Conservation (phyloP, 37 sponge, comb jelly and placozoan species). For the Crambe crambe region DNA sequence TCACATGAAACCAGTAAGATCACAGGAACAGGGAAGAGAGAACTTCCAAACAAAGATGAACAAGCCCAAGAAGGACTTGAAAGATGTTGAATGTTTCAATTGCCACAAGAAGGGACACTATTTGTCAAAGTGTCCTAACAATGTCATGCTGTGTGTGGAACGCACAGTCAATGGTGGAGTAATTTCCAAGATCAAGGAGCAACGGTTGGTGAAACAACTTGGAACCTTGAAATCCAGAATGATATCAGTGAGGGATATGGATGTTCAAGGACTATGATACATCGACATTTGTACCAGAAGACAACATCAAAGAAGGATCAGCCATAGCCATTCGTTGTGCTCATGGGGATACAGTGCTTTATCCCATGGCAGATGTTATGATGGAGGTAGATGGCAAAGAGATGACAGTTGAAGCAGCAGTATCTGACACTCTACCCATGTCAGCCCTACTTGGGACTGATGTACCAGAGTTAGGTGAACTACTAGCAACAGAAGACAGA, state of each 20-base stretch:
- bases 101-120: conserved; percentile 6
- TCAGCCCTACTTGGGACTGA: too few species aligned
- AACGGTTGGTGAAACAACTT: not conserved
- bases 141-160: not conserved
- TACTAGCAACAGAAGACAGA: not conserved
- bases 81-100: conserved; percentile 1
- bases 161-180: not conserved
- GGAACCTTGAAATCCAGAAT: not conserved
- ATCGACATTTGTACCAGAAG: not conserved
- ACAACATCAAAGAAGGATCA: not conserved
- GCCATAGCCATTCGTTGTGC: not conserved
- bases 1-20: not conserved
- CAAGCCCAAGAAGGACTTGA: not conserved
- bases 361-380: too few species aligned
- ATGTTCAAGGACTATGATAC: conserved; percentile 5
- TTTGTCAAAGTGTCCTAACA: not conserved
- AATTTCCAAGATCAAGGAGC: not conserved
- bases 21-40: not conserved
- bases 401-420: too few species aligned
- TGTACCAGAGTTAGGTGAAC: not conserved
- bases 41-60: not conserved
- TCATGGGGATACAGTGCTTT: too few species aligned
- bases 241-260: not conserved
- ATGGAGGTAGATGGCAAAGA: too few species aligned
- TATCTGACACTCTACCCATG: too few species aligned